Evolutionary conservation across 1,140 invertebrate genomes (phyloP).

Genomic region (Cardiocondyla obscurior): DNA sequence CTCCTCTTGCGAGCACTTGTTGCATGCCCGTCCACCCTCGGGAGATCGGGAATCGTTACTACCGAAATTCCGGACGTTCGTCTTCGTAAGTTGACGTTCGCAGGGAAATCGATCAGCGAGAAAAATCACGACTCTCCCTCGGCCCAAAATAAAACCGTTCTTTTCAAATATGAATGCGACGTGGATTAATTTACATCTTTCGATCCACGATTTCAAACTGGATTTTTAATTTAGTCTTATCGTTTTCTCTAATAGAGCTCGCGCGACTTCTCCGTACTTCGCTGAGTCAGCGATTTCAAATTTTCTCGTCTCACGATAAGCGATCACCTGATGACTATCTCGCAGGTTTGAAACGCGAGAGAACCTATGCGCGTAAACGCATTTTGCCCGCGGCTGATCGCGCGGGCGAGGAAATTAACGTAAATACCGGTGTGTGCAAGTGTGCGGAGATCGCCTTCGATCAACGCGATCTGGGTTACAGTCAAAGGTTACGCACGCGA

Average conservation of each 20-base stretch:
- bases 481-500: conserved; percentile 51
- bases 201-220: neutral
- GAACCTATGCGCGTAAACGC: conserved; percentile 54
- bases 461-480: conserved; percentile 75
- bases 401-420: conserved; percentile 80
- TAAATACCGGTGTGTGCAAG: conserved; percentile 77
- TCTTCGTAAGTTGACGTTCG: neutral
- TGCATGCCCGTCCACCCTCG: conserved; percentile 61
- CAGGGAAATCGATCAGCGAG: neutral
- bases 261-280: neutral
- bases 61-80: conserved; percentile 15
- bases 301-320: neutral
- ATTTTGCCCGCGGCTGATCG: conserved; percentile 37
- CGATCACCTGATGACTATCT: conserved; percentile 69
- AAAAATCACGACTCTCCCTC: neutral
- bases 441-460: conserved; percentile 78
- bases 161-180: neutral
- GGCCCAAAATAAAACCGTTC: neutral
- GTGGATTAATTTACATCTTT: neutral
- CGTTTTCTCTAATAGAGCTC: neutral
- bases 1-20: conserved; percentile 73
- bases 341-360: conserved; percentile 8
- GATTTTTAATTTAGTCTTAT: neutral
- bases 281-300: neutral
- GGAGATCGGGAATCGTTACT: conserved; percentile 51